A percentile compares a stretch with the other conserved stretches of the same genome.
These are phyloP conservation scores for Alsophila aescularia DNA, from an alignment of 2,888 invertebrate species.

Conservation along the genomic window DNA sequence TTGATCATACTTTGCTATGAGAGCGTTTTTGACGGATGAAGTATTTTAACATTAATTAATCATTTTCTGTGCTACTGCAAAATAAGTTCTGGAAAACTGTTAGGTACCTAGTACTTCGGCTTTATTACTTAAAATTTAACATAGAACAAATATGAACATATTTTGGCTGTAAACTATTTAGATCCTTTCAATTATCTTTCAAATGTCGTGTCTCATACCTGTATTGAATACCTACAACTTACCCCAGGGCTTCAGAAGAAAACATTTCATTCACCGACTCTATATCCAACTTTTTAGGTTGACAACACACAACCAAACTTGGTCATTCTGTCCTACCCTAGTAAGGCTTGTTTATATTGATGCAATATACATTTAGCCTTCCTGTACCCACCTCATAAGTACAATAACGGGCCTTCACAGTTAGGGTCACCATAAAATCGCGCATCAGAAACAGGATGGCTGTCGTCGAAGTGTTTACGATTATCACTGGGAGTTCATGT, in stretches of 20 bases:
- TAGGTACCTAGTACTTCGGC: too few species aligned
- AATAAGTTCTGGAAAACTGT: too few species aligned
- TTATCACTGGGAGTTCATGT: conserved; percentile 14
- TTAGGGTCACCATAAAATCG: conserved; percentile 28
- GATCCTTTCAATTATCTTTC: too few species aligned
- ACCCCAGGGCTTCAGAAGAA: not conserved
- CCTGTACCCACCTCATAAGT: conserved; percentile 13
- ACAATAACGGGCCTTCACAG: conserved; percentile 24
- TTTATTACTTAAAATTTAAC: too few species aligned
- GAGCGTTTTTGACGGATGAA: not conserved
- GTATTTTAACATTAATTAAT: too few species aligned
- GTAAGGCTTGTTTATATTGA: conserved; percentile 8
- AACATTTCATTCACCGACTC: not conserved
- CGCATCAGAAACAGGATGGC: conserved; percentile 14
- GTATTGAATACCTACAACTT: too few species aligned
- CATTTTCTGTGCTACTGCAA: too few species aligned
- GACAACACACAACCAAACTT: not conserved
- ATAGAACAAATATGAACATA: too few species aligned
- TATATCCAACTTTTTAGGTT: not conserved
- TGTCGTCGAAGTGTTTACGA: conserved; percentile 23
- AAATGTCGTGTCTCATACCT: too few species aligned
- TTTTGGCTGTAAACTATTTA: too few species aligned
- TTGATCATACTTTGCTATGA: not conserved
- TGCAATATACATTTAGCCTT: conserved; percentile 6
- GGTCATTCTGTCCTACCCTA: not conserved